phyloP scores from a whole-genome alignment of 2,797 vertebrate species.

The Chrosomus eos region DNA sequence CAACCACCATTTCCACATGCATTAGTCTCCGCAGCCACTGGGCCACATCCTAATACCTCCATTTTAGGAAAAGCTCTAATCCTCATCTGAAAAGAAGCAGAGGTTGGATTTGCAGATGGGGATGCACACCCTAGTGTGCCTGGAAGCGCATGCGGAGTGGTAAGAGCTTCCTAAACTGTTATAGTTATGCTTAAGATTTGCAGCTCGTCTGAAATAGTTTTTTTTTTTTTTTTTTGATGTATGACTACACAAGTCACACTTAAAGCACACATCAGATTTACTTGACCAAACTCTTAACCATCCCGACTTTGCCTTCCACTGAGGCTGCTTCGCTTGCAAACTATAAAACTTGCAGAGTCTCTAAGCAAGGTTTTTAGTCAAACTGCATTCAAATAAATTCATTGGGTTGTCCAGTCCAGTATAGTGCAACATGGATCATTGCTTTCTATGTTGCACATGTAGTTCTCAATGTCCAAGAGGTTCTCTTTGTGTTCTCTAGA shows the following conservation, averaged over 20 bases:
- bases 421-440: slow-evolving; percentile 10
- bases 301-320: background rate
- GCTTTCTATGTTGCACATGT: background rate
- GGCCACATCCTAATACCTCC: slow-evolving; percentile 72
- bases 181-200: slow-evolving; percentile 28
- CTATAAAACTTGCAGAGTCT: background rate
- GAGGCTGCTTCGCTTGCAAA: background rate
- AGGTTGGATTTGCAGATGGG: slow-evolving; percentile 65
- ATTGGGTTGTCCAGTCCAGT: slow-evolving; percentile 6
- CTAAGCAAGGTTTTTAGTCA: slow-evolving; percentile 33
- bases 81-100: slow-evolving; percentile 72
- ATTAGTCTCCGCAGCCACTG: slow-evolving; percentile 69
- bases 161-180: slow-evolving; percentile 30
- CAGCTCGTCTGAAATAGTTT: background rate
- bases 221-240: background rate
- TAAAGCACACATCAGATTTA: slow-evolving; percentile 35
- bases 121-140: slow-evolving; percentile 60
- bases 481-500: slow-evolving; percentile 2
- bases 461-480: background rate
- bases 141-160: background rate
- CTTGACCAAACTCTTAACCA: slow-evolving; percentile 24
- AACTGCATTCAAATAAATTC: slow-evolving; percentile 36
- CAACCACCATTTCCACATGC: slow-evolving; percentile 70
- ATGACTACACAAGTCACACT: background rate
- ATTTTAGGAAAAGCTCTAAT: slow-evolving; percentile 74